A percentile compares a stretch with the other conserved stretches of the same genome.
Evolutionary conservation across 1,140 invertebrate species (phyloP).

Genomic region (Diachasmimorpha longicaudata): DNA sequence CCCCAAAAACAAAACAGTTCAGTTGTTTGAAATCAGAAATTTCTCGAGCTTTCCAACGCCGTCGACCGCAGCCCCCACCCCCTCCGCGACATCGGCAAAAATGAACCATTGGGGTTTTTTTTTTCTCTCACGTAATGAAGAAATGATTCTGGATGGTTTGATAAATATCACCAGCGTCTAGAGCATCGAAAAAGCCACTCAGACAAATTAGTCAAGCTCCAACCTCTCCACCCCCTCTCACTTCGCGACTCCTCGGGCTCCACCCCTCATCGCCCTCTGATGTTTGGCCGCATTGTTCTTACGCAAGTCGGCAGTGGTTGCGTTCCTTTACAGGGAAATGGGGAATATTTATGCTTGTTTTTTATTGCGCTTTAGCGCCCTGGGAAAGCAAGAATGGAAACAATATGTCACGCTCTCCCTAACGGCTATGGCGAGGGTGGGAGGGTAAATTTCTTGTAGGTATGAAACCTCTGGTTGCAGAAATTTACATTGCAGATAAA

Average conservation of each 20-base stretch:
- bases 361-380: constrained; percentile 54
- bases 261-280: constrained; percentile 17
- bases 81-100: neutral
- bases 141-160: neutral
- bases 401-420: constrained; percentile 55
- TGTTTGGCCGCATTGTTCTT: constrained; percentile 43
- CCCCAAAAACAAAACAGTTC: too few species aligned
- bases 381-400: constrained; percentile 54
- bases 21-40: neutral
- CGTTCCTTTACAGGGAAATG: constrained; percentile 22
- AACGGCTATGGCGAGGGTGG: constrained; percentile 32
- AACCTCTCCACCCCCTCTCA: constrained; percentile 24
- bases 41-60: too few species aligned
- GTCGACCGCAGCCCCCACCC: too few species aligned
- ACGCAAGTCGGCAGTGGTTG: constrained; percentile 24
- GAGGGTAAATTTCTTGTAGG: neutral
- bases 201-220: constrained; percentile 56
- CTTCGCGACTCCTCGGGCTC: constrained; percentile 16
- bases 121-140: neutral
- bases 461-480: constrained; percentile 31
- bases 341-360: constrained; percentile 59
- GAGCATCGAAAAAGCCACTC: constrained; percentile 55
- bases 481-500: constrained; percentile 30
- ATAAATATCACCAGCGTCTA: neutral
- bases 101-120: neutral